Percentiles rank a stretch among this genome's conserved stretches.
These are phyloP conservation scores for Oreochromis grahami DNA, from an alignment of 2,797 vertebrate genomes.

Conservation along the genomic window DNA sequence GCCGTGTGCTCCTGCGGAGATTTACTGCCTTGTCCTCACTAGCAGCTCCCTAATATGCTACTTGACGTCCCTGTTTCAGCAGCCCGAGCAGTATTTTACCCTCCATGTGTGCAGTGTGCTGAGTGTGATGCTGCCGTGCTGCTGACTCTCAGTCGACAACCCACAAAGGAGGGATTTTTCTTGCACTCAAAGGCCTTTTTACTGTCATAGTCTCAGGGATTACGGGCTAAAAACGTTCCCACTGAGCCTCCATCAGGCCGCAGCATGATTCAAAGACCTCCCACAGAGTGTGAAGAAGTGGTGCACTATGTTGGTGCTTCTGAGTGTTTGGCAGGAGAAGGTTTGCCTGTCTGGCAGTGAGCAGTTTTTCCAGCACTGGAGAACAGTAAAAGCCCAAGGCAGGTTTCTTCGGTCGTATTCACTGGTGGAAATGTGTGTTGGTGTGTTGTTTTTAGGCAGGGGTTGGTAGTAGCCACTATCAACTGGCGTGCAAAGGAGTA, in stretches of 20 bases:
- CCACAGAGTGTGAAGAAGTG: constrained; percentile 47
- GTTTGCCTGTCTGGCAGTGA: constrained; percentile 14
- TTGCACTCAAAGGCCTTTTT: constrained; percentile 39
- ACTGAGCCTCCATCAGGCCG: constrained; percentile 35
- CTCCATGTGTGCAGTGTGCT: constrained; percentile 2
- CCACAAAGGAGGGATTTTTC: constrained; percentile 16
- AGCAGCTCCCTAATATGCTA: constrained; percentile 17
- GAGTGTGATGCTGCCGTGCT: neutral
- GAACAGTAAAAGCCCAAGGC: neutral
- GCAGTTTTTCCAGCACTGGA: neutral
- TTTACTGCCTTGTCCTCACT: constrained; percentile 16
- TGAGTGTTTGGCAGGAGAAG: neutral
- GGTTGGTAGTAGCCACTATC: neutral
- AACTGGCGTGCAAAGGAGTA: neutral
- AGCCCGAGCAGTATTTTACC: constrained; percentile 3
- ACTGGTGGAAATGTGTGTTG: neutral
- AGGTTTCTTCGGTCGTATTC: neutral
- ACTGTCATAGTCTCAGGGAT: constrained; percentile 18
- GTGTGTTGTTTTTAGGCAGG: neutral
- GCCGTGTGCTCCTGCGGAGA: neutral
- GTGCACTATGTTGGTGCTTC: constrained; percentile 4
- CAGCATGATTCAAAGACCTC: constrained; percentile 48
- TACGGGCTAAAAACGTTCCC: constrained; percentile 25
- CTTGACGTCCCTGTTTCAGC: constrained; percentile 31
- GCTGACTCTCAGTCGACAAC: constrained; percentile 24